Percentiles rank a stretch among this genome's conserved stretches.
These are phyloP conservation scores for Rhinoraja longicauda DNA, from an alignment of 2,797 vertebrate genomes.

Conservation along the genomic window DNA sequence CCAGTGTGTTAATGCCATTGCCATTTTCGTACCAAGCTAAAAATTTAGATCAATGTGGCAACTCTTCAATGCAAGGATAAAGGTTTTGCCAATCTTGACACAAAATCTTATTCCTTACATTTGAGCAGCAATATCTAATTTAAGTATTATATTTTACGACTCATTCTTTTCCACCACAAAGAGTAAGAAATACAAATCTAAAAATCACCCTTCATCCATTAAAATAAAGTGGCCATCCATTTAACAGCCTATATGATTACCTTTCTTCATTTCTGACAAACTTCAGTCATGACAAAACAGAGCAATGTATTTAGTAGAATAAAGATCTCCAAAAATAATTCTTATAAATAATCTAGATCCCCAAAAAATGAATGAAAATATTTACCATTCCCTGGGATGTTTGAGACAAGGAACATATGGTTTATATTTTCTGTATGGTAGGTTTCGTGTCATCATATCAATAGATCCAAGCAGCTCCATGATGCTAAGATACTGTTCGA, in stretches of 20 bases:
- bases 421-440: constrained; percentile 87
- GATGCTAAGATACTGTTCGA: constrained; percentile 84
- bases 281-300: background rate
- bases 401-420: constrained; percentile 68
- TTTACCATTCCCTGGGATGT: constrained; percentile 76
- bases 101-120: background rate
- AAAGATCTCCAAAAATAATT: background rate
- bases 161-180: background rate
- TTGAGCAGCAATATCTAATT: background rate
- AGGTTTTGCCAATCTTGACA: background rate
- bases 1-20: too few relatives aligned
- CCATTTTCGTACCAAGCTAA: too few relatives aligned
- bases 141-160: background rate
- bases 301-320: background rate
- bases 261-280: background rate
- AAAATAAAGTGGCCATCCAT: background rate
- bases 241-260: background rate
- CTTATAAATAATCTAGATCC: background rate
- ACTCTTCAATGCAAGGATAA: background rate
- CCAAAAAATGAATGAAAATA: background rate
- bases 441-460: constrained; percentile 90
- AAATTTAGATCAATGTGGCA: background rate
- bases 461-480: constrained; percentile 91
- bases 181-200: background rate
- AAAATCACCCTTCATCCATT: background rate